These are phyloP conservation scores for Dicycla oo DNA, from an alignment of 2,888 invertebrate species.

Conservation along the genomic window DNA sequence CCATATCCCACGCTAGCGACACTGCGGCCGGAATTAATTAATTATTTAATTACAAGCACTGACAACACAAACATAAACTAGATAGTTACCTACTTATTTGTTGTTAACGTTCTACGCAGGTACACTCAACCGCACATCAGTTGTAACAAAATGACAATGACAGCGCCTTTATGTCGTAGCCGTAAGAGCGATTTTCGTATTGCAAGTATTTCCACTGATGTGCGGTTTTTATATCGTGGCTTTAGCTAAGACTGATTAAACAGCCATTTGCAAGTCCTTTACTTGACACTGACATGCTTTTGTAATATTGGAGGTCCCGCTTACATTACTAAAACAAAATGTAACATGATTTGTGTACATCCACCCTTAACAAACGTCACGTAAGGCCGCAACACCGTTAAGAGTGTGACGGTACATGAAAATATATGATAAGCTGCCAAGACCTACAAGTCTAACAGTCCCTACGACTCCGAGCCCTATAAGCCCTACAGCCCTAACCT, in stretches of 20 bases:
- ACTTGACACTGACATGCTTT: conserved; percentile 3
- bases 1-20: conserved; percentile 10
- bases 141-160: too few species aligned
- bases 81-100: conserved; percentile 12
- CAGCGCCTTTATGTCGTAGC: neutral
- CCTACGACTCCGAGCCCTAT: too few species aligned
- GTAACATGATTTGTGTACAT: too few species aligned
- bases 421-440: too few species aligned
- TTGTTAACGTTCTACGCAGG: neutral
- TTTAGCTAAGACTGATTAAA: conserved; percentile 19
- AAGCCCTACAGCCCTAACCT: too few species aligned
- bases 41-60: conserved; percentile 39
- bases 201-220: neutral
- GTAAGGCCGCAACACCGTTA: too few species aligned
- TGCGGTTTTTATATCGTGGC: conserved; percentile 7
- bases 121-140: neutral
- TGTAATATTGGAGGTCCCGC: neutral
- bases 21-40: conserved; percentile 27
- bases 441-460: too few species aligned
- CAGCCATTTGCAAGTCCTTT: conserved; percentile 24
- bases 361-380: too few species aligned
- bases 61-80: conserved; percentile 36
- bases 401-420: too few species aligned
- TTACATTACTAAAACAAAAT: conserved; percentile 1
- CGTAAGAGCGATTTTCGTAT: neutral